These are phyloP conservation scores for Gobio gobio DNA, from an alignment of 2,113 vertebrate species.

Conservation along the genomic window DNA sequence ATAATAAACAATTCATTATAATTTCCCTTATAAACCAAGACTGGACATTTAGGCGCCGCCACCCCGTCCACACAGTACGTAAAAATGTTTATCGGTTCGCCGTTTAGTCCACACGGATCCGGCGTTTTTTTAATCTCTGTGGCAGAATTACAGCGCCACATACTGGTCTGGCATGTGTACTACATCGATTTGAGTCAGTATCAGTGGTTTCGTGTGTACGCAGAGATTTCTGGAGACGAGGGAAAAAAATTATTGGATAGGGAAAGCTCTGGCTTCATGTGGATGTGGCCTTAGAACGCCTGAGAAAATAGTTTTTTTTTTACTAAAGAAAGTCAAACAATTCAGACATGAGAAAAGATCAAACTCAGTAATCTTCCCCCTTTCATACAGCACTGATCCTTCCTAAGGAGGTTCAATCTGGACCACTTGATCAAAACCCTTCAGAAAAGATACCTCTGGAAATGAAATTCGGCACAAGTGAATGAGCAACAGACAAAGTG, in stretches of 20 bases:
- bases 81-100: too few species aligned
- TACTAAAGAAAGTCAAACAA: not conserved
- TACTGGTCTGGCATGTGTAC: too few species aligned
- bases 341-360: conserved; percentile 26
- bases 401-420: conserved; percentile 14
- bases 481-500: conserved; percentile 18
- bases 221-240: too few species aligned
- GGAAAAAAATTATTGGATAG: too few species aligned
- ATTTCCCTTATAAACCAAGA: not conserved
- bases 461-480: conserved; percentile 15
- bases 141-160: too few species aligned
- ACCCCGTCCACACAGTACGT: too few species aligned
- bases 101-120: too few species aligned
- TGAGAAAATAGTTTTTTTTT: not conserved
- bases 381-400: conserved; percentile 10
- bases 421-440: conserved; percentile 21
- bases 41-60: not conserved
- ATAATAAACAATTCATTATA: not conserved
- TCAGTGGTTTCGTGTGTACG: too few species aligned
- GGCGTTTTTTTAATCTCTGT: too few species aligned
- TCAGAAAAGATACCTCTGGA: conserved; percentile 20
- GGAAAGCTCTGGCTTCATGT: too few species aligned
- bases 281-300: too few species aligned
- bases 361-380: not conserved
- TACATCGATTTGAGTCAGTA: too few species aligned